Evolutionary conservation across 2,113 vertebrate species (phyloP), one percentile per base, ranked within the genome.

Genomic region (Aphyosemion australe): DNA sequence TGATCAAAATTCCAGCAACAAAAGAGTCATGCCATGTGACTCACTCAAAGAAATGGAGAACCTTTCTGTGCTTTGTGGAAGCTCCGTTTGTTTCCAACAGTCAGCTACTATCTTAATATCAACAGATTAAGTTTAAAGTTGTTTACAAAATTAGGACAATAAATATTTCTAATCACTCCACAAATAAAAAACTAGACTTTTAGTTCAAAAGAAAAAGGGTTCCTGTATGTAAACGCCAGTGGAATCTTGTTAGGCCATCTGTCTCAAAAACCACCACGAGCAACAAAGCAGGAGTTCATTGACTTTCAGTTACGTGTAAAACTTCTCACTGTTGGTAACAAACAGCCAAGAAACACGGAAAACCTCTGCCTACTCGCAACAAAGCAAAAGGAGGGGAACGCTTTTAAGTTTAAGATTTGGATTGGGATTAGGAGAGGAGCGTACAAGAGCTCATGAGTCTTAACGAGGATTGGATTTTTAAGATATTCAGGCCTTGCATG

Each of bases 231-330:
- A 10, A 37, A 67, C 12, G 55, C 57, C 21, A 43, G 32, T 18
- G 43, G 54, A 56, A 53, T 51, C 47, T 18, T 13, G 12, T 12
- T 19, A 54, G 61, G 60, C 16, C 14, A 32, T 39, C 53, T 67
- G 60, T 62, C 72, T 68, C 32, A 43, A 72, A 61, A 80, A 64
- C 12, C 50, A 72, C 46, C 50, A 67, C 50, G 47, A 70, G 55
- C 61, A 81, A 52, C 48, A 20, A 12, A 14, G 49, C 54, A 19
- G 59, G 31, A 1, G 69, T 75, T 81, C 68, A 75, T 65, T 65
- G 65, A 75, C 63, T 32, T 59, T 72, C 54, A 51, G 55, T 61
- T 52, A 4, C 19, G 49, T 46, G 18, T 31, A 7, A 42, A 5
- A 53, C 21, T 67, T 45, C 20, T 32, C 50, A 55, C 75, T 45